Conservation (phyloP, 2,888 invertebrate genomes). For the Diachrysia chrysitis region DNA sequence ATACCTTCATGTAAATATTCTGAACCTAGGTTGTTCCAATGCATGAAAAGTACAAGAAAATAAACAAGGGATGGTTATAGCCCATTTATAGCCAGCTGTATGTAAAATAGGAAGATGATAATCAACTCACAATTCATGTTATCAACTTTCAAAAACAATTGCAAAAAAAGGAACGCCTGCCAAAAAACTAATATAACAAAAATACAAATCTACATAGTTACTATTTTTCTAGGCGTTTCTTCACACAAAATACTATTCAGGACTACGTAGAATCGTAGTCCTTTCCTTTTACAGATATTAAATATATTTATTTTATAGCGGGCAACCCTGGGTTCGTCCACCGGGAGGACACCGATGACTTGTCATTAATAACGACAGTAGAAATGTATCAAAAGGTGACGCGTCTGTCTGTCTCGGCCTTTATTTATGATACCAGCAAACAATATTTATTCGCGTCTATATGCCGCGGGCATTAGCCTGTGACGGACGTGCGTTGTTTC, state of each 20-base stretch:
- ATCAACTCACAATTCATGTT: too few relatives aligned
- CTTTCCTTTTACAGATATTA: not conserved
- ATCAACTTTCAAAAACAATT: too few relatives aligned
- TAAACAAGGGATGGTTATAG: too few relatives aligned
- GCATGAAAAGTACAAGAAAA: too few relatives aligned
- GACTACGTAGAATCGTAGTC: not conserved
- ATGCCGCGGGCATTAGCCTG: slow-evolving; percentile 51
- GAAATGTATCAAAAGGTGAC: slow-evolving; percentile 90
- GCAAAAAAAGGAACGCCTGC: not conserved
- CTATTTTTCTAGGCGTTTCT: not conserved
- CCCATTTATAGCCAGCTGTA: too few relatives aligned
- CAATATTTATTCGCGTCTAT: slow-evolving; percentile 79
- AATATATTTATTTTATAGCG: slow-evolving; percentile 18
- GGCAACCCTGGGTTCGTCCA: slow-evolving; percentile 79
- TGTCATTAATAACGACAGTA: slow-evolving; percentile 90
- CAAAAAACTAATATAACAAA: not conserved
- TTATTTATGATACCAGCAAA: slow-evolving; percentile 87
- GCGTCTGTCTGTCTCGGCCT: slow-evolving; percentile 84
- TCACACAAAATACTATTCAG: not conserved
- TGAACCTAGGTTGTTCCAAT: too few relatives aligned
- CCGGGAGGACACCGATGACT: slow-evolving; percentile 88
- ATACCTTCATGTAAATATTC: too few relatives aligned
- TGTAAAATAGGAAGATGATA: too few relatives aligned
- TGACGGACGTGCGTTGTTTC: slow-evolving; percentile 56
- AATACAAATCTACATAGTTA: too few relatives aligned